Evolutionary conservation across 2,888 invertebrate species (phyloP).

Genomic region (Coenonympha glycerion): DNA sequence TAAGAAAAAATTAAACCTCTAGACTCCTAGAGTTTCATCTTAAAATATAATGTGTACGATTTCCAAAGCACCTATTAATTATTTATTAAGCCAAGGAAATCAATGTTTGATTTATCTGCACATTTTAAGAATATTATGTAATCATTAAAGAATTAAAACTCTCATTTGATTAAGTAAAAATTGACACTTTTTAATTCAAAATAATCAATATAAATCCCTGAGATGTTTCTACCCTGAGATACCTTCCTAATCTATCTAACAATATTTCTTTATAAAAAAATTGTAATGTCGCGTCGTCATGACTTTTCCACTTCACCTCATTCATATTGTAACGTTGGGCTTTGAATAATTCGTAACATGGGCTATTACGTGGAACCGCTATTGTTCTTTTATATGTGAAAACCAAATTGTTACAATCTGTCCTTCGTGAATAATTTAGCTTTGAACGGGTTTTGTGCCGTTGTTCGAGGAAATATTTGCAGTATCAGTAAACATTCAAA

Average conservation of each 20-base stretch:
- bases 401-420: conserved; percentile 22
- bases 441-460: conserved; percentile 4
- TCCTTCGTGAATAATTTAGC: conserved; percentile 21
- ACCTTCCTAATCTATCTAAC: too few relatives aligned
- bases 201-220: too few relatives aligned
- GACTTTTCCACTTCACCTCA: background rate
- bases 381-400: conserved; percentile 22
- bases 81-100: too few relatives aligned
- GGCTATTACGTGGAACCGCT: conserved; percentile 19
- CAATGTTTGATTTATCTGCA: too few relatives aligned
- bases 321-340: background rate
- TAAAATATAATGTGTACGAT: too few relatives aligned
- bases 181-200: too few relatives aligned
- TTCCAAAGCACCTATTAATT: too few relatives aligned
- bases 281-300: background rate
- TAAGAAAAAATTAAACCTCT: too few relatives aligned
- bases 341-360: conserved; percentile 22
- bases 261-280: background rate
- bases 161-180: too few relatives aligned
- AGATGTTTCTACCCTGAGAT: background rate
- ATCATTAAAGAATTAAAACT: too few relatives aligned
- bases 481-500: background rate
- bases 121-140: too few relatives aligned
- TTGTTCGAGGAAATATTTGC: background rate
- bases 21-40: too few relatives aligned